These are phyloP conservation scores for Bubo blakistoni DNA, from an alignment of 2,113 vertebrate genomes.

Conservation along the genomic window DNA sequence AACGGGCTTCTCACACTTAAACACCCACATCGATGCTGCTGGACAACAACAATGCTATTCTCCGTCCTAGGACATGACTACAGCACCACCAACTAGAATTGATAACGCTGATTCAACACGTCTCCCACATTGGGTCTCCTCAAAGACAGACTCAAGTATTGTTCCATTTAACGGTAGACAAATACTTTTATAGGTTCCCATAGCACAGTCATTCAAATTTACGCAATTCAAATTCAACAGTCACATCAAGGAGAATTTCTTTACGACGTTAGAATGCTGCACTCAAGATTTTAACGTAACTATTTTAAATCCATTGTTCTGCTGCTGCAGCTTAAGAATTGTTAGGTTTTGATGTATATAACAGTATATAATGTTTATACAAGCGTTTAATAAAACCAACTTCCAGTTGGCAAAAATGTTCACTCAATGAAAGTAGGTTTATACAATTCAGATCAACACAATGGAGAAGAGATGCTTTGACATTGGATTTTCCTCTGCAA, in stretches of 20 bases:
- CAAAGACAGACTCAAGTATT: background rate
- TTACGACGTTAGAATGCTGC: accelerated
- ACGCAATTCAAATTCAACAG: background rate
- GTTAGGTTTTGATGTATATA: background rate
- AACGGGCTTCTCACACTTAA: background rate
- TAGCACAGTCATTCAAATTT: background rate
- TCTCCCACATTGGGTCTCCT: background rate
- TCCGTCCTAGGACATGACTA: background rate
- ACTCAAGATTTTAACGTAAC: background rate
- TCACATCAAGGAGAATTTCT: accelerated
- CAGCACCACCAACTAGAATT: background rate
- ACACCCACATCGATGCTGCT: background rate
- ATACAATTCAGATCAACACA: background rate
- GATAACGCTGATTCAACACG: background rate
- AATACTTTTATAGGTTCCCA: background rate
- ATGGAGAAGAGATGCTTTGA: background rate
- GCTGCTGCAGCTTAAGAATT: background rate
- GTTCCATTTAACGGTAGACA: background rate
- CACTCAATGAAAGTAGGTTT: background rate
- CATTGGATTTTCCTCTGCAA: background rate
- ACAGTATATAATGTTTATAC: background rate
- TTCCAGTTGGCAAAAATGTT: background rate
- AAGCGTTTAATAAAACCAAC: background rate
- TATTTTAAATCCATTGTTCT: background rate
- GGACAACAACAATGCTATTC: background rate